phyloP scores from a whole-genome alignment of 1,140 invertebrate species.

The Ericerus pela region DNA sequence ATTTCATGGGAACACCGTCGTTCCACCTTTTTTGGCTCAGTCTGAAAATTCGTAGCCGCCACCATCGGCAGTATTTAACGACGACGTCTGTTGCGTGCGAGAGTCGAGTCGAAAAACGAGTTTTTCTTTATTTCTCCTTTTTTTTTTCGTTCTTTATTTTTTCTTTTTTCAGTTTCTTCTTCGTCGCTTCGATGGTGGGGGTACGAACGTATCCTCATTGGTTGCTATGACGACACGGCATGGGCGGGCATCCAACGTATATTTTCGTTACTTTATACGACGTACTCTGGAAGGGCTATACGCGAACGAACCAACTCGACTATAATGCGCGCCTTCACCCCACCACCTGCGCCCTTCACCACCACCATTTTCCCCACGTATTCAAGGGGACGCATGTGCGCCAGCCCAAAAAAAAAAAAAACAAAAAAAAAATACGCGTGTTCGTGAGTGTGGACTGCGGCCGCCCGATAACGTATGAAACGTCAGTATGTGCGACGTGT shows the following conservation, averaged over 20 bases:
- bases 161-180: no score
- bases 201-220: not conserved
- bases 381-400: not conserved
- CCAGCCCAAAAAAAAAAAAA: no score
- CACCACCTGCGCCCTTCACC: not conserved
- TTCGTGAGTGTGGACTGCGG: conserved; percentile 6
- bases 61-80: no score
- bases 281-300: not conserved
- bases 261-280: conserved; percentile 6
- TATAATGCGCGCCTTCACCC: not conserved
- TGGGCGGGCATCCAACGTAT: not conserved
- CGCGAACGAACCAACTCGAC: conserved; percentile 1
- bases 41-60: no score
- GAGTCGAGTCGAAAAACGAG: no score
- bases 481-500: conserved; percentile 1
- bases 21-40: no score
- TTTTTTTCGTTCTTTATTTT: no score
- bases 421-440: no score
- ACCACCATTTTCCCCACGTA: not conserved
- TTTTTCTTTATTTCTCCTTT: conserved; percentile 5
- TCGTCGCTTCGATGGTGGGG: no score
- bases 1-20: no score
- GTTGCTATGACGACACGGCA: not conserved
- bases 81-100: no score
- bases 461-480: not conserved